Conservation (phyloP, 2,113 vertebrate species). For the Siniperca knerii region DNA sequence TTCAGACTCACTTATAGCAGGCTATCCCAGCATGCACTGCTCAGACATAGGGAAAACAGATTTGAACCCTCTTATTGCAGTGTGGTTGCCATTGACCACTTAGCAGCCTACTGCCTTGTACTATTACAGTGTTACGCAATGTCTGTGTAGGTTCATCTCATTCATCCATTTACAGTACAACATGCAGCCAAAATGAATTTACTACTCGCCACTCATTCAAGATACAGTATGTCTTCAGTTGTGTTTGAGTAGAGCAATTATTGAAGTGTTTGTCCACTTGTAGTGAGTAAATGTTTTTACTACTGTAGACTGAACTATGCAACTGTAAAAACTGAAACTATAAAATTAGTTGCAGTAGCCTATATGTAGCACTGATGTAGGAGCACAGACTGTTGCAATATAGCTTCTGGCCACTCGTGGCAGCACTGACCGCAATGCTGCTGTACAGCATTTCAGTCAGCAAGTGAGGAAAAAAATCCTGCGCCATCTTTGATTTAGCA, state of each 20-base stretch:
- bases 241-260: not conserved
- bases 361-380: not conserved
- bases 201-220: not conserved
- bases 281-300: not conserved
- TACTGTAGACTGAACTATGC: not conserved
- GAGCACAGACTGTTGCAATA: not conserved
- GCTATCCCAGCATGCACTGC: not conserved
- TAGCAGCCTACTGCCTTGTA: not conserved
- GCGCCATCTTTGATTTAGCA: not conserved
- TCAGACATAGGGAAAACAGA: not conserved
- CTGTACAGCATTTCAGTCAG: not conserved
- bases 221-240: not conserved
- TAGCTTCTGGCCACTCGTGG: not conserved
- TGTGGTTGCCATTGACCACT: not conserved
- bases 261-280: not conserved
- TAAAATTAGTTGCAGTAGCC: not conserved
- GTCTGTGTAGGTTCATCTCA: not conserved
- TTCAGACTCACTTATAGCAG: not conserved
- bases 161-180: not conserved
- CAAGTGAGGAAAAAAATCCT: not conserved
- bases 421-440: not conserved
- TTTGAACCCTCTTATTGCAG: not conserved
- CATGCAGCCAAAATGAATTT: not conserved
- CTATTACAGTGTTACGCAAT: not conserved
- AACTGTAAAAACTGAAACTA: not conserved